These are phyloP conservation scores for Sicus ferrugineus DNA, from an alignment of 2,888 invertebrate species.

Conservation along the genomic window DNA sequence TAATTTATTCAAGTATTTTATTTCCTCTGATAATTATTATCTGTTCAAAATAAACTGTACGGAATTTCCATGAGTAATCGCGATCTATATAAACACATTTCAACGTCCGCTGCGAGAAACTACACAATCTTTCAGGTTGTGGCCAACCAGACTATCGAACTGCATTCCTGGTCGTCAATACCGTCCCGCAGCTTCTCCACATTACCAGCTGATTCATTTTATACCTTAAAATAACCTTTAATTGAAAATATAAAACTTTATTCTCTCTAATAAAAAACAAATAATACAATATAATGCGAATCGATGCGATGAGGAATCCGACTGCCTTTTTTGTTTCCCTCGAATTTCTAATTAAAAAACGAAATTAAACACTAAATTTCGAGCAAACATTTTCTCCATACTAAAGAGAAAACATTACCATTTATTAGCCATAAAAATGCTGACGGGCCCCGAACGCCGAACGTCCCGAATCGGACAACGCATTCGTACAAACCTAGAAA, in stretches of 20 bases:
- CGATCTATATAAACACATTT: too few relatives aligned
- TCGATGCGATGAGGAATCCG: background rate
- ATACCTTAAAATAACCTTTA: background rate
- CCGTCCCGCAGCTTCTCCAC: background rate
- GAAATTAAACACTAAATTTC: background rate
- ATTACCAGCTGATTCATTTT: background rate
- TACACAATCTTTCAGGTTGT: too few relatives aligned
- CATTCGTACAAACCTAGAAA: constrained; percentile 8
- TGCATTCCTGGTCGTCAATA: too few relatives aligned
- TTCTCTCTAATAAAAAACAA: background rate
- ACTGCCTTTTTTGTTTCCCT: background rate
- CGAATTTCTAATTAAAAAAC: constrained; percentile 1
- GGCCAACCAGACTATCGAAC: too few relatives aligned
- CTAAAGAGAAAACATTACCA: constrained; percentile 7
- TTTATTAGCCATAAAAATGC: constrained; percentile 15
- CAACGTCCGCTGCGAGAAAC: too few relatives aligned
- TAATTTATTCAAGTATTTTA: background rate
- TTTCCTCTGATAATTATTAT: background rate
- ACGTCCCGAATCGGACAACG: background rate
- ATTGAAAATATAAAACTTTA: constrained; percentile 14
- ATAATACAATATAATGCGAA: background rate
- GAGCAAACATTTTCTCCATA: background rate
- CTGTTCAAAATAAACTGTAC: too few relatives aligned
- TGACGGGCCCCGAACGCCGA: background rate
- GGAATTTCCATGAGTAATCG: too few relatives aligned